A percentile compares a stretch with the other conserved stretches of the same genome.
Evolutionary conservation across 2,888 invertebrate genomes (phyloP).

Genomic region (Lithophane semibrunnea): DNA sequence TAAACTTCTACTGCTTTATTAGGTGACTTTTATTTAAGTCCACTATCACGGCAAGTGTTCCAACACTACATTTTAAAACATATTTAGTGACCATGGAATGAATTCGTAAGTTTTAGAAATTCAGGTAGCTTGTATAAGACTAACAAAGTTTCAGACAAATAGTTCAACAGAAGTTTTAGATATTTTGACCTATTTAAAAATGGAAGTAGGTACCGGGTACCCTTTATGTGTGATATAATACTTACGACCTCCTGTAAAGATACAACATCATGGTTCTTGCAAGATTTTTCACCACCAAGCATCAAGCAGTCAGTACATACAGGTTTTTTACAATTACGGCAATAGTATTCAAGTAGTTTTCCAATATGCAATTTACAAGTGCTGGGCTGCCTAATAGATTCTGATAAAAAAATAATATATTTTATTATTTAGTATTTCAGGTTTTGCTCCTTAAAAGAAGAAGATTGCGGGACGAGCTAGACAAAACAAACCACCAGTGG

Average conservation of each 20-base stretch:
- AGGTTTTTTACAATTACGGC: slow-evolving; percentile 81
- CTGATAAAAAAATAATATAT: slow-evolving; percentile 61
- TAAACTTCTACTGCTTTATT: neutral
- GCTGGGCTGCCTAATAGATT: slow-evolving; percentile 64
- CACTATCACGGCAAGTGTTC: neutral
- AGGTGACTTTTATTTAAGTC: neutral
- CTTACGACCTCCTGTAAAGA: slow-evolving; percentile 84
- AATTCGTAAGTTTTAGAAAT: neutral
- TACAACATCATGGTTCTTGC: slow-evolving; percentile 84
- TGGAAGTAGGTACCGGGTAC: neutral
- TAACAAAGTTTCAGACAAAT: neutral
- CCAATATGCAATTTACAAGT: slow-evolving; percentile 79
- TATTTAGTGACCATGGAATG: neutral
- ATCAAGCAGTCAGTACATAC: slow-evolving; percentile 87
- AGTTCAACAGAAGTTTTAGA: neutral
- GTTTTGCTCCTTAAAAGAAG: neutral
- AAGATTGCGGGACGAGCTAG: too few relatives aligned
- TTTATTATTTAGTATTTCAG: neutral
- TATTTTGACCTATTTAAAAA: neutral
- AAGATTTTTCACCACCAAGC: slow-evolving; percentile 84
- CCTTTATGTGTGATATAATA: slow-evolving; percentile 14
- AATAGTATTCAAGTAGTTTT: slow-evolving; percentile 84
- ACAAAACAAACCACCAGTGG: too few relatives aligned
- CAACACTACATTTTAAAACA: neutral
- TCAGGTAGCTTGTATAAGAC: neutral